Percentiles rank a stretch among this genome's conserved stretches.
Conservation (phyloP, 2,113 vertebrate species). For the Speoplatyrhinus poulsoni region DNA sequence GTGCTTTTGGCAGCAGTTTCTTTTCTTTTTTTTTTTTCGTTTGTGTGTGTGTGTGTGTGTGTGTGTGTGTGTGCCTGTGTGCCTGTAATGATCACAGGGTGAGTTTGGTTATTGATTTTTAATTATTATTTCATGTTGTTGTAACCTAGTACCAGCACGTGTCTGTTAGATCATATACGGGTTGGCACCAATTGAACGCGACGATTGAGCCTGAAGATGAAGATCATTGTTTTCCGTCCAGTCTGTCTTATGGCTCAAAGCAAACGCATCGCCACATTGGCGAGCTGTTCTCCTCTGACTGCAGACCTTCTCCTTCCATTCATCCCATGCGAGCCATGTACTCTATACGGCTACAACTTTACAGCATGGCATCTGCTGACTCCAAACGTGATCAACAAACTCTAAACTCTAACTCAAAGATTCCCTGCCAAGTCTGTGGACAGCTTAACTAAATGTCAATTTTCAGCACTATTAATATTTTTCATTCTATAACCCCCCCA, state of each 20-base stretch:
- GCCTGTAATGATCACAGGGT: background rate
- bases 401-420: background rate
- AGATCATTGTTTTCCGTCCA: constrained; percentile 3
- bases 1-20: background rate
- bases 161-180: no score
- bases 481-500: constrained; percentile 1
- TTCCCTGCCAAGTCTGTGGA: no score
- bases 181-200: background rate
- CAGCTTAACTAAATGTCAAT: no score
- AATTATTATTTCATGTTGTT: no score
- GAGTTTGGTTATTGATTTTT: no score
- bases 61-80: background rate
- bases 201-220: background rate
- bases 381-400: background rate
- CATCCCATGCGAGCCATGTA: constrained; percentile 10
- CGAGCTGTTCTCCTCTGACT: constrained; percentile 9
- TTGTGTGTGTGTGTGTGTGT: constrained; percentile 4
- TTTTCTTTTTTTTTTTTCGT: background rate
- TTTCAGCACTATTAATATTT: background rate
- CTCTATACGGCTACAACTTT: constrained; percentile 14
- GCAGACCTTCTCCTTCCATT: constrained; percentile 22
- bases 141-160: no score
- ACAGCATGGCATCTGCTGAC: constrained; percentile 2
- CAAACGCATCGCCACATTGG: constrained; percentile 4
- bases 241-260: background rate